Evolutionary conservation across 1,140 invertebrate genomes (phyloP), one percentile per base, ranked within the genome.

Genomic region (Acyrthosiphon pisum): DNA sequence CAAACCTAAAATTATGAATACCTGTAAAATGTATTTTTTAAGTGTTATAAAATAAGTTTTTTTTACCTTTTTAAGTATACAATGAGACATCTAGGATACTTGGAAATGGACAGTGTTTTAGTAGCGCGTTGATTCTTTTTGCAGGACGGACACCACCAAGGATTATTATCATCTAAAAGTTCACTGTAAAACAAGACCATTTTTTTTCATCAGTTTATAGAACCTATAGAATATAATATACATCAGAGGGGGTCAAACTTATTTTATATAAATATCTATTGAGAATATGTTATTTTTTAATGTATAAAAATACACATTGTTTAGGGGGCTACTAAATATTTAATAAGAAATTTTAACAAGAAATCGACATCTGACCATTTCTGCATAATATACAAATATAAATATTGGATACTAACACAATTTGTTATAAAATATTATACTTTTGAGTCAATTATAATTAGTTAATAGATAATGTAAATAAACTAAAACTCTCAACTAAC

Each of bases 131-230:
- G 96, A 94, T 97, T 97, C 93, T 95, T 95, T 94, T 96, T 95
- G 94, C 97, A 97, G 92, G 95, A 95, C 18, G 97, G 97, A 95
- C 97, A 97, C 95, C 96, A 97, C 97, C 97, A 97, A 37, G 97
- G 97, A 95, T 97, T 97, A 94, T 97, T 96, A 94, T 97, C 96
- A 94, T 97, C 97, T 94, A 97, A 95, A 48, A 95, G 95, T 95
- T 97, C 97, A 95, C 97, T 97, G 94, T 87, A 95, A 95, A 30
- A 93, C 93, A 93, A 94, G 93, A 93, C 30, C 60, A 76, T 60
- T 60, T 30, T 60, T 30, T n/a, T 76, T 18, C 14, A 76, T 76
- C n/a, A 76, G 30, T 76, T 76, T 76, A n/a, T 18, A 76, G 30
- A 68, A 76, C 14, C n/a, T 76, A 53, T 53, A 53, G 50, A 53